Evolutionary conservation across 2,113 vertebrate species (phyloP), one percentile per base, ranked within the genome.

Genomic region (Hyaena hyaena): DNA sequence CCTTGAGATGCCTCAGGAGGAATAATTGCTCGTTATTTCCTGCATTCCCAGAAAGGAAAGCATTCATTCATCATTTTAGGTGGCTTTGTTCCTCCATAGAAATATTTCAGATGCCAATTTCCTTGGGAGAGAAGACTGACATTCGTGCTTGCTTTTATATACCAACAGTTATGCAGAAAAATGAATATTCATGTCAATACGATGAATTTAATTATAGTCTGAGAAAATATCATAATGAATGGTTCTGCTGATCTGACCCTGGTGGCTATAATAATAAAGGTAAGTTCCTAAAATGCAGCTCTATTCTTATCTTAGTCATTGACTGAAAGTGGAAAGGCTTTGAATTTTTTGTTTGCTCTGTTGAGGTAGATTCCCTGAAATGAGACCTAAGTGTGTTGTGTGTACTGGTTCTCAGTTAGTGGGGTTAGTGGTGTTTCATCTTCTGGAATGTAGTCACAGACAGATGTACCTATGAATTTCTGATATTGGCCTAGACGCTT

Each of bases 121-220:
- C 33, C 61, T 93, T 79, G 73, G 68, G 35, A 94, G 31, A 82
- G 81, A 82, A 86, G 93, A 95, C 81, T 84, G 90, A 92, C 16
- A 33, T 93, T 95, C 89, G 58, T 43, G 63, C 53, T 94, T 95
- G 74, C 84, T 88, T 97, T 92, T 87, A 55, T 95, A 90, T 66
- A 50, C 50, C 50, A 96, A 85, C 95, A 80, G 81, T 95, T 96
- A 93, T 48, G 91, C 43, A 80, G 90, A 90, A 95, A 35, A 87
- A 93, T 96, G 97, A 98, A 96, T 98, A 98, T 98, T 97, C 95
- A 96, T 97, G 69, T 66, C 14, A 50, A 81, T 89, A 95, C 93
- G 92, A 91, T 94, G 79, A 96, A 93, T 96, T 96, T 97, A 94
- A 97, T 97, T 97, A 79, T 5, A 93, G 74, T 77, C 87, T 95